Conservation (phyloP, 2,113 vertebrate species). For the Oncorhynchus nerka region DNA sequence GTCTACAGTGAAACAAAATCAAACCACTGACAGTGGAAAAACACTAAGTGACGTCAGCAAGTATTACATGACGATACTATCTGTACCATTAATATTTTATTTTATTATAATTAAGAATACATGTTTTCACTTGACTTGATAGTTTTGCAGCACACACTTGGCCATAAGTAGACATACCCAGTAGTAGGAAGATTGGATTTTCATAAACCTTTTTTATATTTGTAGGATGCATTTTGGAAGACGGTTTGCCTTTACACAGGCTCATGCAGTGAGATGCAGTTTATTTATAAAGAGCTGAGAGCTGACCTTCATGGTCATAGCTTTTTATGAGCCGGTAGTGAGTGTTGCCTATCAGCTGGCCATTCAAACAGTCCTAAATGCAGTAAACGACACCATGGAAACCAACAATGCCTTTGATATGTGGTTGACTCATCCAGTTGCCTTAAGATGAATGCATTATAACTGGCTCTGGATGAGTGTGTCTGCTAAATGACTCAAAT, state of each 20-base stretch:
- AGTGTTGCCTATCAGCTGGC: slow-evolving; percentile 4
- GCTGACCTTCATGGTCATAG: slow-evolving; percentile 25
- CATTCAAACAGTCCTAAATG: not conserved
- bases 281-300: slow-evolving; percentile 39
- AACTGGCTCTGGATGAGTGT: no score
- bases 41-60: not conserved
- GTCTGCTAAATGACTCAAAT: no score
- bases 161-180: not conserved
- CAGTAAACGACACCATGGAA: not conserved
- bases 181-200: not conserved
- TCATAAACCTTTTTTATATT: not conserved
- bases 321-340: slow-evolving; percentile 8
- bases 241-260: not conserved
- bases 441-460: no score
- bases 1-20: not conserved
- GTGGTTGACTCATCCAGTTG: no score
- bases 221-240: not conserved
- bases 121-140: not conserved
- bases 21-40: not conserved
- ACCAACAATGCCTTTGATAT: not conserved
- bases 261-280: slow-evolving; percentile 10
- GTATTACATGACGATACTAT: not conserved
- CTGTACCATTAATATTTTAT: not conserved
- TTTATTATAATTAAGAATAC: not conserved
- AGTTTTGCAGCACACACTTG: not conserved